A percentile compares a stretch with the other conserved stretches of the same genome.
Evolutionary conservation across 1,140 invertebrate species (phyloP).

Genomic region (Bombus impatiens): DNA sequence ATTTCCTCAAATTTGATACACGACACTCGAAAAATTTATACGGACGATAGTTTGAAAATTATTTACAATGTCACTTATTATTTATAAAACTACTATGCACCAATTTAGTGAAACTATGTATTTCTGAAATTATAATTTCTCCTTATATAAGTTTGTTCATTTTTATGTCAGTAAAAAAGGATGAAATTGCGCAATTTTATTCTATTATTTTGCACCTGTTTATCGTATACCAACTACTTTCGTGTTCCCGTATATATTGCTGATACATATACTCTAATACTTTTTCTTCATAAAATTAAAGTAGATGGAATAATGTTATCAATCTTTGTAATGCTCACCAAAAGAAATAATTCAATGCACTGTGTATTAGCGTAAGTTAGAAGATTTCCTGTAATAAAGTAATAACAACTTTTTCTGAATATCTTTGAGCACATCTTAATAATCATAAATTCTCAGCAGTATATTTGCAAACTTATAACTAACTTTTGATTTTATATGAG

Average conservation of each 20-base stretch:
- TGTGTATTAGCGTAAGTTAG: background rate
- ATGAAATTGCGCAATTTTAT: conserved; percentile 15
- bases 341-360: background rate
- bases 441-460: background rate
- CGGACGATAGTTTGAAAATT: conserved; percentile 14
- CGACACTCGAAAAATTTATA: background rate
- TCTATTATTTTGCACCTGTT: conserved; percentile 26
- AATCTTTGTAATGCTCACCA: background rate
- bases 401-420: background rate
- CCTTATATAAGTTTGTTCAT: conserved; percentile 16
- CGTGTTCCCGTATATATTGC: conserved; percentile 44
- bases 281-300: background rate
- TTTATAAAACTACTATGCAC: conserved; percentile 27
- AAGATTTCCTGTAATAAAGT: background rate
- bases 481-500: conserved; percentile 31
- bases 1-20: background rate
- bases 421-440: background rate
- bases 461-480: conserved; percentile 1
- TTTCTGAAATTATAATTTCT: conserved; percentile 13
- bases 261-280: conserved; percentile 1
- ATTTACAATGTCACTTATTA: conserved; percentile 25
- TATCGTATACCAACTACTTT: conserved; percentile 50
- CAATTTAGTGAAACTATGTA: conserved; percentile 26
- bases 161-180: conserved; percentile 16
- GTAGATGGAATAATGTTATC: background rate